A percentile compares a stretch with the other conserved stretches of the same genome.
Conservation (phyloP, 2,113 vertebrate genomes). For the Pangasianodon hypophthalmus region DNA sequence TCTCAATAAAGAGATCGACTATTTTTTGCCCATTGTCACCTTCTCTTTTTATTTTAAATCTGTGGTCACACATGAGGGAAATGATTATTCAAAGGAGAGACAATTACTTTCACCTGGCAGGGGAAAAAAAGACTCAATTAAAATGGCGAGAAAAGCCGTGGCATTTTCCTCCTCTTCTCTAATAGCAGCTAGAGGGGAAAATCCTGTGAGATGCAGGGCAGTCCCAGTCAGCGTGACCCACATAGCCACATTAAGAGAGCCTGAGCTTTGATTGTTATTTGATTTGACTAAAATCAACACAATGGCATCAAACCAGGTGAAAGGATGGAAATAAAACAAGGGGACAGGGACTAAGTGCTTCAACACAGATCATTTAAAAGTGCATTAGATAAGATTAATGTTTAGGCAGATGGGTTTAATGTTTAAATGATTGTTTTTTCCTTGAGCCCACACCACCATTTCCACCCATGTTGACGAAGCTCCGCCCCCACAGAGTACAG, state of each 20-base stretch:
- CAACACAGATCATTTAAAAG: not conserved
- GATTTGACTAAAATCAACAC: not conserved
- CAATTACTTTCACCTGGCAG: not conserved
- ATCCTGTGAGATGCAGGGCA: not conserved
- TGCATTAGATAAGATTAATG: not conserved
- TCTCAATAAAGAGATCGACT: not conserved
- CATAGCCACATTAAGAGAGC: too few relatives aligned
- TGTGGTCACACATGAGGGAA: not conserved
- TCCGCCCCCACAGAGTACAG: not conserved
- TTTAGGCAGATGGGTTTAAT: not conserved
- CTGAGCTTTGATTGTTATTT: not conserved
- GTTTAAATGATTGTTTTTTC: not conserved
- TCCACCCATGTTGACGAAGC: too few relatives aligned
- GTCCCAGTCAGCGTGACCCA: not conserved
- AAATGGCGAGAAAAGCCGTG: not conserved
- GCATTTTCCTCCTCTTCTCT: not conserved
- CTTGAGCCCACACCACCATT: not conserved
- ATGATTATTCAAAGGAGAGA: slow-evolving; percentile 2
- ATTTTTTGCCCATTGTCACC: not conserved
- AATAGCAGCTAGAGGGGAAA: not conserved
- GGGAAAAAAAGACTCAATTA: not conserved
- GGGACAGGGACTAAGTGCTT: not conserved
- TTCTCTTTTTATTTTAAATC: not conserved
- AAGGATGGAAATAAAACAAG: not conserved
- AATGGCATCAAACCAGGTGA: not conserved